Evolutionary conservation across 1,140 invertebrate genomes (phyloP).

Genomic region (Trachymyrmex cornetzi): DNA sequence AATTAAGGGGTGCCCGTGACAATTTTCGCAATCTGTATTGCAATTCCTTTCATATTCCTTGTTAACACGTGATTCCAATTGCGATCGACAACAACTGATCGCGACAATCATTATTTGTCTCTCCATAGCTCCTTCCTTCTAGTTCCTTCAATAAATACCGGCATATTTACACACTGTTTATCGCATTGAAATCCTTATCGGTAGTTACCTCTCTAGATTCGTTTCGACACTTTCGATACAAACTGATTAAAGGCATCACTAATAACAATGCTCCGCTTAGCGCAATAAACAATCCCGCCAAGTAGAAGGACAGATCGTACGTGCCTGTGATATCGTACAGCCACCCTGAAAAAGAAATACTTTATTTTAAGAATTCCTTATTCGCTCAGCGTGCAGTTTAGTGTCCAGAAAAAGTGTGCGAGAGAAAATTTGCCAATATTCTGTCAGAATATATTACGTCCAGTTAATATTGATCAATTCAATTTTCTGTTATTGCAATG

Average conservation of each 20-base stretch:
- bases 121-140: neutral
- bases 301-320: constrained; percentile 95
- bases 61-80: neutral
- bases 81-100: neutral
- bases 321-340: constrained; percentile 92
- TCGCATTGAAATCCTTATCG: constrained; percentile 77
- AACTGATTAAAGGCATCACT: constrained; percentile 88
- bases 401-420: no score
- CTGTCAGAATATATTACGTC: neutral
- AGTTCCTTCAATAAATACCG: constrained; percentile 24
- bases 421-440: neutral
- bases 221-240: constrained; percentile 81
- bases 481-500: neutral
- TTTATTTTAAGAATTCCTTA: neutral
- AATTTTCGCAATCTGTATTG: constrained; percentile 17
- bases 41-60: constrained; percentile 60
- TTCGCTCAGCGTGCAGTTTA: neutral
- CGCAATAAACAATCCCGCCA: constrained; percentile 94
- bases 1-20: constrained; percentile 19
- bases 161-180: constrained; percentile 82
- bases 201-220: constrained; percentile 74
- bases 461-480: neutral
- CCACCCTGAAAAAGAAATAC: constrained; percentile 89
- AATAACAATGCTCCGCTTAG: constrained; percentile 94
- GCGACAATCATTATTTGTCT: neutral